phyloP scores from a whole-genome alignment of 1,140 invertebrate species.

The Papilio aristodemus region DNA sequence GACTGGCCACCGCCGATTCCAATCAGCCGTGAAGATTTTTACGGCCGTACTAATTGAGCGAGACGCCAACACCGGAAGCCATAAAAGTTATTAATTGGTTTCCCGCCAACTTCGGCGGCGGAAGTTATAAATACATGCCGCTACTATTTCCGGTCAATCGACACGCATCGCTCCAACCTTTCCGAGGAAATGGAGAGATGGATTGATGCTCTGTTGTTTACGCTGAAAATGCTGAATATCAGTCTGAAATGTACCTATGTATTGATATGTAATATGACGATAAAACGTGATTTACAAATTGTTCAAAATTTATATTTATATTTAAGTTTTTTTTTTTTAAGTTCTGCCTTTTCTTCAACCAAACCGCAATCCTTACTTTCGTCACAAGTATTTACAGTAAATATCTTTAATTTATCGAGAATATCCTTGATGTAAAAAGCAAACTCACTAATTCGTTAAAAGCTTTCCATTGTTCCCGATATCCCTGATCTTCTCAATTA shows the following conservation, averaged over 20 bases:
- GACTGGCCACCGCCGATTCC: constrained; percentile 38
- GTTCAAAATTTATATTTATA: too few relatives aligned
- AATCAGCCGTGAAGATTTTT: constrained; percentile 76
- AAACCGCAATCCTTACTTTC: constrained; percentile 40
- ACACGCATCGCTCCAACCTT: constrained; percentile 50
- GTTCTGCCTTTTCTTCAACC: not conserved
- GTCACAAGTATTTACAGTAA: constrained; percentile 52
- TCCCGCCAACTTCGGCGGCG: constrained; percentile 61
- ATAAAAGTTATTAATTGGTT: constrained; percentile 80
- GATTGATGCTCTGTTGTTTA: constrained; percentile 24
- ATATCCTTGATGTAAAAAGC: constrained; percentile 47
- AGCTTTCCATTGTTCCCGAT: constrained; percentile 49
- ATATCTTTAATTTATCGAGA: constrained; percentile 49
- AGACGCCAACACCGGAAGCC: constrained; percentile 64
- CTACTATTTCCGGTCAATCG: constrained; percentile 75
- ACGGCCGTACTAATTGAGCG: constrained; percentile 70
- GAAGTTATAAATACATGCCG: constrained; percentile 76
- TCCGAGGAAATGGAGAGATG: constrained; percentile 36
- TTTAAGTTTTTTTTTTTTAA: too few relatives aligned
- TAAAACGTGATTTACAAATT: not conserved
- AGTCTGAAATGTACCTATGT: constrained; percentile 9
- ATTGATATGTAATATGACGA: constrained; percentile 30
- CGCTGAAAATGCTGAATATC: not conserved
- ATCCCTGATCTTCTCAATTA: constrained; percentile 20
- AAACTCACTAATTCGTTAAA: constrained; percentile 49